Percentiles rank a stretch among this genome's conserved stretches.
Conservation (phyloP, 2,113 vertebrate species). For the Hucho hucho region DNA sequence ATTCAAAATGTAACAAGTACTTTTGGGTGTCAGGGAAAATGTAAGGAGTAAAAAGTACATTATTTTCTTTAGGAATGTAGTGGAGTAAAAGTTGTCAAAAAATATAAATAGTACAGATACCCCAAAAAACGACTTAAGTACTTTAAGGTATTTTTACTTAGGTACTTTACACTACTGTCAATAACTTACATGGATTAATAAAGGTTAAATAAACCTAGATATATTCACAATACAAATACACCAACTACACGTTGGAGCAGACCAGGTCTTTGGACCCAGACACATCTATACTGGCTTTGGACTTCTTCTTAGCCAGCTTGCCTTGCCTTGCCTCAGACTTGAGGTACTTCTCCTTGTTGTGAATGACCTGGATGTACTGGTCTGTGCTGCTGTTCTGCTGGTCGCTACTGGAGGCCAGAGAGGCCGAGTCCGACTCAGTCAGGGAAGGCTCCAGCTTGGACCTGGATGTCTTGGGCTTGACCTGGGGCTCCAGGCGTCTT, state of each 20-base stretch:
- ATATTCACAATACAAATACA: neutral
- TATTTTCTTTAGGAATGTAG: no score
- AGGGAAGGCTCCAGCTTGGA: constrained; percentile 72
- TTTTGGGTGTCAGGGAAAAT: no score
- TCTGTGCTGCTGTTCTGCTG: constrained; percentile 86
- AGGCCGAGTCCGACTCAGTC: constrained; percentile 87
- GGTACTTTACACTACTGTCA: no score
- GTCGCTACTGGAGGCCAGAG: constrained; percentile 88
- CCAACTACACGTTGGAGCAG: constrained; percentile 81
- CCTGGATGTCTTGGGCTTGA: constrained; percentile 72
- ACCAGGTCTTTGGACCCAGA: constrained; percentile 76
- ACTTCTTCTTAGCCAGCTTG: constrained; percentile 74
- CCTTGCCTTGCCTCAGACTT: constrained; percentile 67
- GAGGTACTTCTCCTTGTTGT: constrained; percentile 77
- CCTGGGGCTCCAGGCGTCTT: constrained; percentile 59
- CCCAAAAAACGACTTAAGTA: no score
- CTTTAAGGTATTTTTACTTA: no score
- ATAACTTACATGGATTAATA: neutral
- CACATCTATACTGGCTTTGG: constrained; percentile 61
- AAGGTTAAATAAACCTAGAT: neutral
- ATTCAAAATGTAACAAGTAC: no score
- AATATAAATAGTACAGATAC: no score
- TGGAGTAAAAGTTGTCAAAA: no score
- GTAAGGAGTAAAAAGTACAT: no score
- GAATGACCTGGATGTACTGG: constrained; percentile 86